phyloP scores from a whole-genome alignment of 1,140 invertebrate genomes.

The Micrasema longulum region DNA sequence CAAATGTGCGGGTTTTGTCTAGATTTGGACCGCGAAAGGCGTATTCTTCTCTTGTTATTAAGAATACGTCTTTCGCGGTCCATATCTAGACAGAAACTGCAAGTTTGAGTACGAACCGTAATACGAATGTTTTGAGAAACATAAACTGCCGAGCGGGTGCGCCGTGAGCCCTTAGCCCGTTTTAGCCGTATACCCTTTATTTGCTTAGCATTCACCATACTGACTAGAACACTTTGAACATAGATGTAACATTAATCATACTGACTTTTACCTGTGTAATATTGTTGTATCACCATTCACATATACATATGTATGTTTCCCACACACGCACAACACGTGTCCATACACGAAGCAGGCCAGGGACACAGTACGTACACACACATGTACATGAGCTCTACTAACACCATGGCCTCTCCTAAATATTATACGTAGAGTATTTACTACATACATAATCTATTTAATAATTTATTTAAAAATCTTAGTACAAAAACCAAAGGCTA shows the following conservation, averaged over 20 bases:
- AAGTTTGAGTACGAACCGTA: too few species aligned
- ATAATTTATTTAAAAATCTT: too few species aligned
- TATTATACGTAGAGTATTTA: conserved; percentile 37
- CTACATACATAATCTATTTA: conserved; percentile 11
- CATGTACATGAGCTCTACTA: conserved; percentile 43
- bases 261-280: neutral
- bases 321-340: conserved; percentile 36
- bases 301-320: conserved; percentile 27
- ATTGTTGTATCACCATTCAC: conserved; percentile 28
- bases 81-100: too few species aligned
- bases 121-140: too few species aligned
- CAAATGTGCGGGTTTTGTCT: too few species aligned
- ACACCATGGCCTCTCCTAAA: conserved; percentile 41
- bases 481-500: too few species aligned
- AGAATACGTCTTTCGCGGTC: too few species aligned
- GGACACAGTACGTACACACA: conserved; percentile 53
- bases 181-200: neutral
- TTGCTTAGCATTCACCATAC: neutral
- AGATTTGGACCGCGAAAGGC: too few species aligned
- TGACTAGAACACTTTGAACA: neutral
- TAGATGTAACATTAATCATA: neutral
- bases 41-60: too few species aligned
- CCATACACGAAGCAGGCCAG: conserved; percentile 49
- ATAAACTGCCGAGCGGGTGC: too few species aligned
- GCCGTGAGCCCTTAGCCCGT: too few species aligned